Percentiles rank a stretch among this genome's conserved stretches.
Evolutionary conservation across 2,113 vertebrate genomes (phyloP).

Genomic region (Dipodomys spectabilis): DNA sequence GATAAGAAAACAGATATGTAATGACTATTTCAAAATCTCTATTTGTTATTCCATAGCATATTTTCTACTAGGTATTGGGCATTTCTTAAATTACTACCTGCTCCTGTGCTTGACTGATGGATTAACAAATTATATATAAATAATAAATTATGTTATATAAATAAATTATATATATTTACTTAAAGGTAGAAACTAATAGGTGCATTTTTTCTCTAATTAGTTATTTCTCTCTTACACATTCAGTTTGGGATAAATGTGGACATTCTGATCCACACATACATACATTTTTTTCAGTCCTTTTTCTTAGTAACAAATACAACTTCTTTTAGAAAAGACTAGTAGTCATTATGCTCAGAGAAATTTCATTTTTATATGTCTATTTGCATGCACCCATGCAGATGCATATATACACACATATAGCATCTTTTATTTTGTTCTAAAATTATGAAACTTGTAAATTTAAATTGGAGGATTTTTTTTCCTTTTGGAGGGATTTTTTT

Average conservation of each 20-base stretch:
- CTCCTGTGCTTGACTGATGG: neutral
- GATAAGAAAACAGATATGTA: conserved; percentile 12
- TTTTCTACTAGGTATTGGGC: neutral
- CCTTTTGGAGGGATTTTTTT: conserved; percentile 56
- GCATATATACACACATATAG: neutral
- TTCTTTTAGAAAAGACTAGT: conserved; percentile 74
- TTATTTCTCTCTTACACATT: neutral
- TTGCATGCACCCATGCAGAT: neutral
- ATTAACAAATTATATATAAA: no score
- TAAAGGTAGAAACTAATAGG: neutral
- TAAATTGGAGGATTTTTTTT: conserved; percentile 51
- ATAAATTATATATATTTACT: neutral
- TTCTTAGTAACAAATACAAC: conserved; percentile 72
- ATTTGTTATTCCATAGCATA: neutral
- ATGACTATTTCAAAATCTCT: neutral
- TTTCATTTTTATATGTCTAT: conserved; percentile 26
- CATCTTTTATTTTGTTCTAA: conserved; percentile 62
- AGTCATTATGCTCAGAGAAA: conserved; percentile 66
- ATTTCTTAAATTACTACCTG: neutral
- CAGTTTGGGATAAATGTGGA: no score
- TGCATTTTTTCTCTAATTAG: neutral
- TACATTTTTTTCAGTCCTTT: neutral
- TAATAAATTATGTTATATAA: no score
- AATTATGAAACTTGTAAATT: conserved; percentile 76
- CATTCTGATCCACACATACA: neutral